Evolutionary conservation across 35 echinoderm and acorn worm species (phyloP), one percentile per base, ranked within the genome.

Genomic region (Acanthaster planci): DNA sequence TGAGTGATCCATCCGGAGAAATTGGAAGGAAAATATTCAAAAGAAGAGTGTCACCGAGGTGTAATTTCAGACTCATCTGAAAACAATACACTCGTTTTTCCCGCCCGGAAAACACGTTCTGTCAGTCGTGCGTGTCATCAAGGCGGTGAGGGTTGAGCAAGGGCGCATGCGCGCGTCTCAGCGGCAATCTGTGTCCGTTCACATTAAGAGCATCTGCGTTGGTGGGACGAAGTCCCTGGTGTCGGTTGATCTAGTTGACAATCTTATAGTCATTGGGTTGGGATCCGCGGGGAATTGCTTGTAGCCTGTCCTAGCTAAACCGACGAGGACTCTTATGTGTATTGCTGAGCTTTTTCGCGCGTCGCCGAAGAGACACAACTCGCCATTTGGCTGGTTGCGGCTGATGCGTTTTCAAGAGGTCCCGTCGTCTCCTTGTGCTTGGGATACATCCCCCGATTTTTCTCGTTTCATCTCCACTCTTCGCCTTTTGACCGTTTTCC

Each of bases 331-430:
- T 72, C 64, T 72, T 72, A 72, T 72, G 64, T 72, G 64, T 2
- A 12, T 31, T 34, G 18, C 64, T 72, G 26, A 26, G 26, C 64
- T 72, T 72, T n/a, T 72, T 72, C 22, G 64, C 34, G 34, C 14
- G 30, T 8, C 64, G 34, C 30, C 64, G 14, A 29, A 72, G 64
- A 34, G 34, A 72, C 14, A 72, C 64, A 72, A 29, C 64, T 10
- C 21, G 34, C 64, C 64, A 72, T 72, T 72, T 72, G 64, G 64
- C 26, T 31, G 34, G 64, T 72, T 34, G 64, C 64, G 64, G 64
- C 64, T 72, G 64, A 72, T 72, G 64, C 18, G 64, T 27, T 72
- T 72, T 72, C 64, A 72, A 72, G 64, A 72, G 64, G 64, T 12
- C 23, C 2, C 26, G 34, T 10, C 15, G 23, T 26, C n/a, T 68